Base-by-base conservation (phyloP, 2,797 vertebrate genomes). In the Parambassis ranga region DNA sequence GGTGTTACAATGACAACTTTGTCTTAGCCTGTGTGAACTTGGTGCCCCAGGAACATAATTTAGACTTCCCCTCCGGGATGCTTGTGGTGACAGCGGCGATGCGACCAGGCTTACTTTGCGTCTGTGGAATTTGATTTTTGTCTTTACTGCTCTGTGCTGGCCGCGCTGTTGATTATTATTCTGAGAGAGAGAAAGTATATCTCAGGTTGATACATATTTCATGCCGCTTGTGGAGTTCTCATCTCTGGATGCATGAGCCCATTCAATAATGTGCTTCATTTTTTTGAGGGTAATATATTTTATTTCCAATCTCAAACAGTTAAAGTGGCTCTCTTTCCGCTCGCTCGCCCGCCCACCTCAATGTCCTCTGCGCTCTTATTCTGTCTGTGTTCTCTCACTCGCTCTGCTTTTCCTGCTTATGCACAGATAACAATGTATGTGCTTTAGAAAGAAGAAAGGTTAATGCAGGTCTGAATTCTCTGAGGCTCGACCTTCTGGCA, bases 161-260 rank as follows among this genome's bases (percentile, higher is more conserved):
- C 84, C 65, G 46, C 3, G 1, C 56, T 37, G 27, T 73, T 84
- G 78, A 85, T 86, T 86, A 81, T 84, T 74, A 88, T 89, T 85
- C 85, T 30, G 43, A 75, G 58, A 64, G 81, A 77, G 77, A 75
- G n/a, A n/a, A n/a, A 60, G 69, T 65, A 59, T 72, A 79, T 86
- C 76, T 74, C 48, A 55, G 68, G 36, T 67, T 87, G 79, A 85
- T 86, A 75, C 83, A 87, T 89, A 85, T 88, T 83, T 89, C 77
- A 87, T 82, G 74, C 48, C 61, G 69, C 60, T 61, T 64, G 69
- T 44, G 51, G 56, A 78, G 58, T 69, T 71, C 77, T 81, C 79
- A 79, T 84, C 65, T 83, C 77, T 75, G 57, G 86, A 85, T 82
- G 71, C 70, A 85, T 82, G 66, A 85, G 48, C 70, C 63, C 64